phyloP scores from a whole-genome alignment of 2,888 invertebrate species.

The Celastrina argiolus region DNA sequence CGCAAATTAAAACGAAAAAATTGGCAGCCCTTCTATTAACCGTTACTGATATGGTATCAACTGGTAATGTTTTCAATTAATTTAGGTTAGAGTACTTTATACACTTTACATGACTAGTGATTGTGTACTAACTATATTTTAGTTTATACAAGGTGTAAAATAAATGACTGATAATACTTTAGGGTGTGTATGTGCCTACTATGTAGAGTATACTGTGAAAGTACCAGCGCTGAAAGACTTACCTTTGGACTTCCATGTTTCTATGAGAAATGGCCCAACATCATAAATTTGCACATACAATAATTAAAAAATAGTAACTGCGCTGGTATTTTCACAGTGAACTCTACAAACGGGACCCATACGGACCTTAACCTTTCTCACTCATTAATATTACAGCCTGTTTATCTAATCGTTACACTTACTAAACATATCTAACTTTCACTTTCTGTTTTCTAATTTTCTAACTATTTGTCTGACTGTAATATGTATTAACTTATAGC shows the following conservation, averaged over 20 bases:
- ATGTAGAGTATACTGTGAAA: too few species aligned
- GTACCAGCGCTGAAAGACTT: too few species aligned
- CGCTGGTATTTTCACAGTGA: too few species aligned
- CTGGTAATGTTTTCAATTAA: conserved; percentile 7
- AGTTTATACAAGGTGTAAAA: too few species aligned
- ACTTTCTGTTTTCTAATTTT: conserved; percentile 9
- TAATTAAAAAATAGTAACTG: too few species aligned
- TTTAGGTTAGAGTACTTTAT: background rate
- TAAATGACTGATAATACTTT: too few species aligned
- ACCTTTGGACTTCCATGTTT: too few species aligned
- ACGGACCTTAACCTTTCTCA: too few species aligned
- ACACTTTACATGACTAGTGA: background rate
- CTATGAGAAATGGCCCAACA: too few species aligned
- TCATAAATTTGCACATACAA: too few species aligned
- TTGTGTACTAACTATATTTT: background rate
- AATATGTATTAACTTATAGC: background rate
- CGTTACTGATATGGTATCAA: conserved; percentile 5
- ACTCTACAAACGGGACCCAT: too few species aligned
- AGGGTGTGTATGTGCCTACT: too few species aligned
- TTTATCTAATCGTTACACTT: background rate
- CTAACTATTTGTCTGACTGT: background rate
- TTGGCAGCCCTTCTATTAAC: conserved; percentile 8
- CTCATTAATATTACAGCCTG: background rate
- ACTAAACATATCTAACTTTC: background rate
- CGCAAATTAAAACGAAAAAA: background rate